Conservation (phyloP, 2,113 vertebrate species). For the Platysteira castanea region DNA sequence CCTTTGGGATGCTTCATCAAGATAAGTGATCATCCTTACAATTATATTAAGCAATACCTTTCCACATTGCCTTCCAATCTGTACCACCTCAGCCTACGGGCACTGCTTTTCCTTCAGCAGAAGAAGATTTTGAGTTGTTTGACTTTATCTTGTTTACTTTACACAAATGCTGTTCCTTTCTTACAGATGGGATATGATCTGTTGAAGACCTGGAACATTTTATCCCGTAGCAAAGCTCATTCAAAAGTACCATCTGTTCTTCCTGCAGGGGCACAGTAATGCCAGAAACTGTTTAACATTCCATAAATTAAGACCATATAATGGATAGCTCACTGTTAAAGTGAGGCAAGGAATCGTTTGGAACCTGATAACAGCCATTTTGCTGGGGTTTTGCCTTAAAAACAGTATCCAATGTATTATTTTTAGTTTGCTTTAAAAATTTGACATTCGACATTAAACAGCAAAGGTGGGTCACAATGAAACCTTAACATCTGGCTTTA, state of each 20-base stretch:
- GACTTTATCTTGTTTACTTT: not conserved
- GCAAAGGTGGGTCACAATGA: not conserved
- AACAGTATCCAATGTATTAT: not conserved
- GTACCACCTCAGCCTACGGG: not conserved
- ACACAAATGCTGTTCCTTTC: slow-evolving; percentile 13
- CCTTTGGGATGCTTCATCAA: not conserved
- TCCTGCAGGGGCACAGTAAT: slow-evolving; percentile 47
- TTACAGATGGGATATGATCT: slow-evolving; percentile 50
- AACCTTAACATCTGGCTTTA: not conserved
- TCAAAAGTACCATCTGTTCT: slow-evolving; percentile 64
- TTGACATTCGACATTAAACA: not conserved
- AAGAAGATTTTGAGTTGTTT: not conserved
- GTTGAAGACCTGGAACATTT: slow-evolving; percentile 50
- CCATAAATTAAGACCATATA: slow-evolving; percentile 50
- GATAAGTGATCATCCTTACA: not conserved
- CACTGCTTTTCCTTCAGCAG: not conserved
- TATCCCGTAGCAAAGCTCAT: slow-evolving; percentile 41
- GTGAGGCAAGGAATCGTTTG: not conserved
- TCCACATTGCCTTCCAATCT: not conserved
- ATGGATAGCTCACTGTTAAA: slow-evolving; percentile 21
- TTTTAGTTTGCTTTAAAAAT: not conserved
- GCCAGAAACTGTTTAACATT: slow-evolving; percentile 54
- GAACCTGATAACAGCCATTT: slow-evolving; percentile 2
- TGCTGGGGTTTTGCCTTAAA: slow-evolving; percentile 11
- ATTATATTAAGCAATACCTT: not conserved